phyloP scores from a whole-genome alignment of 2,888 invertebrate species.

The Teleogryllus oceanicus region DNA sequence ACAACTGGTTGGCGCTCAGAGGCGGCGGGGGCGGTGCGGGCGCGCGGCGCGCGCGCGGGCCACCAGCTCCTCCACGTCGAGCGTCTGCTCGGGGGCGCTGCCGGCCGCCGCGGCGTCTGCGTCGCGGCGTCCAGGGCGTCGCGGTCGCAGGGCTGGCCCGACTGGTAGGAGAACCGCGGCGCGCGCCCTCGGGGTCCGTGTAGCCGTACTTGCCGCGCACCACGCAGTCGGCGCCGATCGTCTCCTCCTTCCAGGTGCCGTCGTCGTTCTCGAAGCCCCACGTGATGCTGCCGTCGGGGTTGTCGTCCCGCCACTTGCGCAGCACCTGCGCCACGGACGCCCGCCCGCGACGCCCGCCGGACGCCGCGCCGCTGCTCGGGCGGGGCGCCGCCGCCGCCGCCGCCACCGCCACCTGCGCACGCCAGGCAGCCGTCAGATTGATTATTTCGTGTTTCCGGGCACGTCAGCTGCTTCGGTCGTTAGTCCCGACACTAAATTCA shows the following conservation, averaged over 20 bases:
- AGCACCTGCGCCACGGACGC: constrained; percentile 43
- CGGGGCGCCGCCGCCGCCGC: neutral
- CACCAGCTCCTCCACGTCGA: neutral
- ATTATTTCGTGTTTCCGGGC: too few species aligned
- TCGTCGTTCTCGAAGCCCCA: constrained; percentile 89
- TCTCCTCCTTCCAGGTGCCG: constrained; percentile 81
- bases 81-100: neutral
- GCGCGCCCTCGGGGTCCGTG: constrained; percentile 76
- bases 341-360: neutral
- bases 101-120: neutral
- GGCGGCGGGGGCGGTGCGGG: neutral
- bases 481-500: too few species aligned
- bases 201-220: constrained; percentile 80
- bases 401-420: too few species aligned
- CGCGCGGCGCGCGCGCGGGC: neutral
- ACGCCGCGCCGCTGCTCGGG: neutral
- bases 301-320: constrained; percentile 68
- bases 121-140: neutral
- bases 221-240: constrained; percentile 72
- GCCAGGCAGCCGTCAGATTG: too few species aligned
- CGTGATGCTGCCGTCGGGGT: constrained; percentile 75
- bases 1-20: too few species aligned
- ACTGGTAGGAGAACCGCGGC: constrained; percentile 77
- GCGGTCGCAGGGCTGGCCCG: constrained; percentile 67
- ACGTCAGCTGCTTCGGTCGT: too few species aligned